phyloP scores from a whole-genome alignment of 2,888 invertebrate genomes.

The Lochmaea capreae region DNA sequence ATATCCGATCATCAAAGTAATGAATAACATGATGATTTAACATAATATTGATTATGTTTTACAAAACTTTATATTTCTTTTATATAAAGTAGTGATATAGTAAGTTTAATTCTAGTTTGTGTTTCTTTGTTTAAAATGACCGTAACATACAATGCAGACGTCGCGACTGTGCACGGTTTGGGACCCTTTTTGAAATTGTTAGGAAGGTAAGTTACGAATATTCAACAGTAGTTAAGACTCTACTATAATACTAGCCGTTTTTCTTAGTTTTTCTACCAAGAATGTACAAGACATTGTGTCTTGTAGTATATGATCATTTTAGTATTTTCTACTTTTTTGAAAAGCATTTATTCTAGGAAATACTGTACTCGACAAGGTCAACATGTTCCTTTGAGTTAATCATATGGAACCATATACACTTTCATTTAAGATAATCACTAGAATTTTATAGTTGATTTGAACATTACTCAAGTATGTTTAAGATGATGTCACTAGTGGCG shows the following conservation, averaged over 20 bases:
- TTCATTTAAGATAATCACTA: background rate
- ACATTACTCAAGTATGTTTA: background rate
- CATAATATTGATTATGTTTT: conserved; percentile 27
- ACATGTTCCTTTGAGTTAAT: background rate
- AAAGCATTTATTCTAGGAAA: background rate
- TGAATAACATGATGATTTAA: conserved; percentile 19
- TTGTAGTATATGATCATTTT: background rate
- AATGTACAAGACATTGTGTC: background rate
- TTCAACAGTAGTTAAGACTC: background rate
- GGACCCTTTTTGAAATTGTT: conserved; percentile 90
- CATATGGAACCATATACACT: background rate
- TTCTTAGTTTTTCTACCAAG: background rate
- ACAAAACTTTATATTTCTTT: conserved; percentile 16
- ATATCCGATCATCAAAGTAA: conserved; percentile 23
- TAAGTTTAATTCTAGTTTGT: background rate
- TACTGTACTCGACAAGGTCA: background rate
- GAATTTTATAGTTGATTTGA: background rate
- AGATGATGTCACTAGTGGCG: background rate
- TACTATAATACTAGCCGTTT: background rate
- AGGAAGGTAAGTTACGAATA: conserved; percentile 72
- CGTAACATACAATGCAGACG: conserved; percentile 58
- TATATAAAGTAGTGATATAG: conserved; percentile 3
- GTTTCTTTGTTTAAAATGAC: conserved; percentile 51
- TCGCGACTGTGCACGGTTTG: conserved; percentile 71
- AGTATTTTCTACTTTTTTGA: background rate